Percentiles rank a stretch among this genome's conserved stretches.
Conservation (phyloP, 2,113 vertebrate species). For the Carassius gibelio region DNA sequence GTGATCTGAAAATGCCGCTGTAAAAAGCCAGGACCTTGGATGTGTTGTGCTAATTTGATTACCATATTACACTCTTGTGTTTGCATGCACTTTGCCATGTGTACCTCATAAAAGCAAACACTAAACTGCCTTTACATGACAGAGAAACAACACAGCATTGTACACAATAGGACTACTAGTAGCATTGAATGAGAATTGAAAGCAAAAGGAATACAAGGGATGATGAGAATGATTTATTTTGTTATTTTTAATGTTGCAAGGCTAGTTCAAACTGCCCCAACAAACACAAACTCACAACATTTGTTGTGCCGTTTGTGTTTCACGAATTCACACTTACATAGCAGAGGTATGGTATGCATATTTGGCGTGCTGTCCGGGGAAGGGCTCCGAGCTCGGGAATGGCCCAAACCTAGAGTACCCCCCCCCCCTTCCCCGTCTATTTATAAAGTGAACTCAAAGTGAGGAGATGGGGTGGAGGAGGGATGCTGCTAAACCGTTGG, state of each 20-base stretch:
- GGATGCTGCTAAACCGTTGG: no score
- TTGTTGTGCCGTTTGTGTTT: not conserved
- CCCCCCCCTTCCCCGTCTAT: no score
- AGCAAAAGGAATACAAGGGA: not conserved
- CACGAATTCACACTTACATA: no score
- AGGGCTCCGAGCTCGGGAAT: no score
- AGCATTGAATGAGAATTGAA: conserved; percentile 1
- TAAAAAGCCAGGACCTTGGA: conserved; percentile 59
- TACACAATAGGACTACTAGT: conserved; percentile 13
- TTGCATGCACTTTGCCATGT: conserved; percentile 53
- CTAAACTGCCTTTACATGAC: conserved; percentile 46
- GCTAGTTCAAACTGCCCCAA: not conserved
- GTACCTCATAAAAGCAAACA: conserved; percentile 51
- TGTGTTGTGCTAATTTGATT: conserved; percentile 61
- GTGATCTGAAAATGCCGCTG: conserved; percentile 52
- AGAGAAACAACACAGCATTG: conserved; percentile 22
- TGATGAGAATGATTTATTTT: not conserved
- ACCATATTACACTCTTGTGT: conserved; percentile 51
- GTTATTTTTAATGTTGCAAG: not conserved
- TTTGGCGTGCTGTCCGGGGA: no score
- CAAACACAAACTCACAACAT: not conserved
- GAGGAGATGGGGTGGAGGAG: no score
- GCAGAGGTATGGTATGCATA: no score
- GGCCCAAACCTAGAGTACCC: no score
- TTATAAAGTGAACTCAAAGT: no score